A percentile compares a stretch with the other conserved stretches of the same genome.
These are phyloP conservation scores for Rhadina sibilatrix DNA, from an alignment of 2,113 vertebrate species.

Conservation along the genomic window DNA sequence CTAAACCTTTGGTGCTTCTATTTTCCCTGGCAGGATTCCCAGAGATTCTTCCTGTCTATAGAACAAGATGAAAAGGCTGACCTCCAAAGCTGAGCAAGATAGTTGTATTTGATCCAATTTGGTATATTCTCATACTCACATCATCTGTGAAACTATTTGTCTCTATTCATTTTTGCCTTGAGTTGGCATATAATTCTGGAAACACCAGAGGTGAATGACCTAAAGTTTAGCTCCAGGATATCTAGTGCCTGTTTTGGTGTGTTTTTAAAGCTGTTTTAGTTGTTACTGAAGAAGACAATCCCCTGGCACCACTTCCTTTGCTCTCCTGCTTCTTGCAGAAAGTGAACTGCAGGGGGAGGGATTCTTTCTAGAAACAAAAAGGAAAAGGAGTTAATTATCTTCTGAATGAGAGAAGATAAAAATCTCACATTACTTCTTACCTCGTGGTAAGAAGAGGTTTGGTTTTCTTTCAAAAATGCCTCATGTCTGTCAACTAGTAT, in stretches of 20 bases:
- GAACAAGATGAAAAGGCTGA: not conserved
- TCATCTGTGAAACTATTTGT: not conserved
- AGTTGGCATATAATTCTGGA: not conserved
- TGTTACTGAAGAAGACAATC: not conserved
- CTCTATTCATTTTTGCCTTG: not conserved
- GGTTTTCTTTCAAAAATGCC: accelerated
- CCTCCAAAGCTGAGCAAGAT: not conserved
- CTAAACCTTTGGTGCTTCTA: not conserved
- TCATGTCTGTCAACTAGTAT: not conserved
- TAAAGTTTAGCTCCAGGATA: not conserved
- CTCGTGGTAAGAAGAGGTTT: not conserved
- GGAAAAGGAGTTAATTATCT: not conserved
- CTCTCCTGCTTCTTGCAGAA: not conserved
- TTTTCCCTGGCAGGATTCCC: not conserved
- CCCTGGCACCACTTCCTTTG: not conserved
- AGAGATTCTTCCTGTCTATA: not conserved
- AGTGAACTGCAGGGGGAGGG: not conserved
- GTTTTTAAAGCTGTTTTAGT: not conserved
- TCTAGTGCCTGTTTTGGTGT: not conserved
- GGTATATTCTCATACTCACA: not conserved
- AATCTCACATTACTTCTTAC: not conserved
- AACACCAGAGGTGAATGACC: not conserved
- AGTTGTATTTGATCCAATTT: not conserved
- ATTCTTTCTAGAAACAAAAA: not conserved
- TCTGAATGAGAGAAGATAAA: not conserved